These are phyloP conservation scores for Nymphicus hollandicus DNA, from an alignment of 2,113 vertebrate genomes.

Conservation along the genomic window DNA sequence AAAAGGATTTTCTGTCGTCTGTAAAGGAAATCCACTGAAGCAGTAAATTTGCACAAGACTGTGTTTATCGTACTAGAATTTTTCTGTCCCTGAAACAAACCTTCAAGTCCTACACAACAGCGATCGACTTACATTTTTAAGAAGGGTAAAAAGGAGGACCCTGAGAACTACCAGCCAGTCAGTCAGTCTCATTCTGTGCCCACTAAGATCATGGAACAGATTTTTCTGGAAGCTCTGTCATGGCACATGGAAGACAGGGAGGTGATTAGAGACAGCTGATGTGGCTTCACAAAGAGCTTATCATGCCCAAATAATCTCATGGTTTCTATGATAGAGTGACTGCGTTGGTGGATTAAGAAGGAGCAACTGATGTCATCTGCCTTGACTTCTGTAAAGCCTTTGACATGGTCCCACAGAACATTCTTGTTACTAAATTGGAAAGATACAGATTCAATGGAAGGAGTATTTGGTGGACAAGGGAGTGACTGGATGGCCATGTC, in stretches of 20 bases:
- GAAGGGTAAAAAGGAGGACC: not conserved
- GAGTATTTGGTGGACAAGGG: not conserved
- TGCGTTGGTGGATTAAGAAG: not conserved
- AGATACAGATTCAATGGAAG: not conserved
- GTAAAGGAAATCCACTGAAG: not conserved
- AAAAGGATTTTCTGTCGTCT: not conserved
- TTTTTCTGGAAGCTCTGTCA: not conserved
- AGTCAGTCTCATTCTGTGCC: not conserved
- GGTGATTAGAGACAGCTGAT: not conserved
- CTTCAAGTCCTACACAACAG: not conserved
- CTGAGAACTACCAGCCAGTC: not conserved
- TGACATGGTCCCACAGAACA: not conserved
- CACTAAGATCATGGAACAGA: not conserved
- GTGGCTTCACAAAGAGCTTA: not conserved
- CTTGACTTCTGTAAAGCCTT: not conserved
- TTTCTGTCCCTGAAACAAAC: not conserved
- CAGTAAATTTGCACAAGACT: not conserved
- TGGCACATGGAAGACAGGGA: not conserved
- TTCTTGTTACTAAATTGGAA: not conserved
- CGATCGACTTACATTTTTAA: rapidly evolving
- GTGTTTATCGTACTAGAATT: not conserved
- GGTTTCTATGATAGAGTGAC: not conserved
- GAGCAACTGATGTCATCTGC: not conserved
- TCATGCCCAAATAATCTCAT: not conserved
- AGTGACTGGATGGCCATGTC: not conserved